Base-by-base conservation (phyloP, 2,113 vertebrate species). In the Glaucomys volans region DNA sequence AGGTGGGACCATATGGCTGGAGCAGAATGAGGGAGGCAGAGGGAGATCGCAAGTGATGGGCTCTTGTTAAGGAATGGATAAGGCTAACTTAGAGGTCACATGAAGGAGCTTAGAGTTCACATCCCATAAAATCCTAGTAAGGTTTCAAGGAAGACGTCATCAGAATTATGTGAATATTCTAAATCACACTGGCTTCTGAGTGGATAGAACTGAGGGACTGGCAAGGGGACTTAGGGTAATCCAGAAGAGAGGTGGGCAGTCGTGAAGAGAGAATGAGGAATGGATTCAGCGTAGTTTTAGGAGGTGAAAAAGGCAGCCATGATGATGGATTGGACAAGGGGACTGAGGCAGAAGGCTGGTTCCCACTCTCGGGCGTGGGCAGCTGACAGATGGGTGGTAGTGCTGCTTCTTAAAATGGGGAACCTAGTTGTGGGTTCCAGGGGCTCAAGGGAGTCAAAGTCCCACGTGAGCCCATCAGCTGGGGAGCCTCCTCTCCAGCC, bases 381-480 rank as follows among this genome's bases (percentile, higher is more conserved):
- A 40, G 28, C 59, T 9, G 35, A 37, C 5, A 2, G 2, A 2
- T 2, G 8, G 42, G 5, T 5, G 8, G 47, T 8, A 37, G 17
- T 11, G 13, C 67, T 5, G 0, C 24, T 35, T 86, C 37, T 66
- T 50, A 28, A 77, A 37, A 10, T 11, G 16, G 37, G 64, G 80
- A 90, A 24, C 32, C 71, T 30, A 17, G 37, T 4, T 71, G 24
- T 24, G 67, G 28, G 20, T 50, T 57, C 40, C 20, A 1, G 7
- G 4, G 5, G 50, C 16, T 40, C 24, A 17, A 74, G 14, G 67
- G 28, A 30, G 42, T 2, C 4, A n/a, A 72, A 72, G 32, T 24
- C 0, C 54, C 26, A 8, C 0, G 2, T 35, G 44, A 91, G 17
- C 62, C 13, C 0, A 1, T 37, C 66, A 52, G 3, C 28, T 1